Percentiles rank a stretch among this genome's conserved stretches.
Conservation (phyloP, 2,797 vertebrate species). For the Myotis daubentonii region DNA sequence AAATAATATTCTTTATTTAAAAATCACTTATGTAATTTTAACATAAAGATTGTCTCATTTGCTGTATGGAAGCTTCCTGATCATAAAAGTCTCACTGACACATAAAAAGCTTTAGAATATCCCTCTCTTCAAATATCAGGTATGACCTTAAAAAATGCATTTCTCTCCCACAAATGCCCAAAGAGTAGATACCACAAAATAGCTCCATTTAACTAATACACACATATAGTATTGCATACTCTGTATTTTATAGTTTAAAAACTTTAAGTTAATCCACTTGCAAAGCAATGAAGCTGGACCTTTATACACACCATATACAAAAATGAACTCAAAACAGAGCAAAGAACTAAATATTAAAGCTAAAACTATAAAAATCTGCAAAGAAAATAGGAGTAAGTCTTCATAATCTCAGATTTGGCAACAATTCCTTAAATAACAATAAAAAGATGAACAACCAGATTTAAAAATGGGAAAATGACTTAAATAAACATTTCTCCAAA, state of each 20-base stretch:
- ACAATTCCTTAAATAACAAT: conserved; percentile 45
- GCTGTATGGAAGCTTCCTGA: conserved; percentile 40
- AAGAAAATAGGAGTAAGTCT: conserved; percentile 24
- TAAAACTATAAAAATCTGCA: neutral
- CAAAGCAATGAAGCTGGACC: conserved; percentile 20
- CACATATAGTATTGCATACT: neutral
- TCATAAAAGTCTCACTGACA: conserved; percentile 22
- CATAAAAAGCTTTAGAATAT: conserved; percentile 21
- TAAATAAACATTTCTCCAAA: conserved; percentile 40
- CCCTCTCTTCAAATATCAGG: conserved; percentile 24
- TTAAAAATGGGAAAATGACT: conserved; percentile 30
- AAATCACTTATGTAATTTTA: conserved; percentile 20
- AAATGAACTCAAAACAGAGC: conserved; percentile 27
- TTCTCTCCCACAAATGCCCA: neutral
- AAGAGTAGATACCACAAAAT: conserved; percentile 11
- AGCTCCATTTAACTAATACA: conserved; percentile 31
- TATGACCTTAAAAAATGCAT: neutral
- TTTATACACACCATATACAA: neutral
- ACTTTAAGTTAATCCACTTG: conserved; percentile 1
- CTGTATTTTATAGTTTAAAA: conserved; percentile 34
- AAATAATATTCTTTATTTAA: conserved; percentile 24
- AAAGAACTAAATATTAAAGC: conserved; percentile 12
- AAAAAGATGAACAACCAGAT: neutral
- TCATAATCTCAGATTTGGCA: conserved; percentile 2
- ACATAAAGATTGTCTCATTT: neutral